Evolutionary conservation across 2,888 invertebrate genomes (phyloP), one percentile per base, ranked within the genome.

Genomic region (Cephus pygmeus): DNA sequence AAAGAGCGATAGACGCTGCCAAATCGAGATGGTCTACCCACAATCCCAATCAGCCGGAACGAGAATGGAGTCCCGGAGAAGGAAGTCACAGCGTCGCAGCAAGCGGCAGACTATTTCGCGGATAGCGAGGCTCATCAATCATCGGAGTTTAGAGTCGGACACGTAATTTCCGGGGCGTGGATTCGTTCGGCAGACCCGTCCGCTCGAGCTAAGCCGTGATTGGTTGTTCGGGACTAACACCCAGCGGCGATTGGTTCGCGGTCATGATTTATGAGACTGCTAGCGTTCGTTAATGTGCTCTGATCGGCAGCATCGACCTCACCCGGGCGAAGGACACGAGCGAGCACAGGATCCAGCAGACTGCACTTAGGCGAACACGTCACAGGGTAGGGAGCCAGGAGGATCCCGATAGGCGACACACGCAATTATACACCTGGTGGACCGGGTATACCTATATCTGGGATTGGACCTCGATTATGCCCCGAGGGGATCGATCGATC

Each of bases 91-190:
- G 30, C 77, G 75, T 75, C 69, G 12, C 36, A 34, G 74, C 69
- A 31, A 33, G 69, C 69, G 76, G 71, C 9, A 71, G 33, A 31
- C 71, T 71, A 71, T 77, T 81, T 76, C 77, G 36, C 80, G 82
- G 78, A 81, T 81, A 85, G 81, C 79, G 74, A 73, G 84, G 83
- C 88, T 89, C 91, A 90, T 91, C 91, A 90, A 91, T 91, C 91
- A 91, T 91, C 88, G 81, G 87, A 90, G 89, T 90, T 90, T 90
- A 89, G 88, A 90, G 87, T 89, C 89, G 87, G 90, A 90, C 91
- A 90, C 87, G 91, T 91, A 91, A 91, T 91, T 91, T 91, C 91
- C 91, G 90, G 91, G 88, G 90, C 87, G 89, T 88, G 88, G 88
- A 90, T 90, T 88, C 88, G 88, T 88, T 89, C 88, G 88, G 87